These are phyloP conservation scores for Psylliodes chrysocephalus DNA, from an alignment of 2,888 invertebrate genomes.

Conservation along the genomic window DNA sequence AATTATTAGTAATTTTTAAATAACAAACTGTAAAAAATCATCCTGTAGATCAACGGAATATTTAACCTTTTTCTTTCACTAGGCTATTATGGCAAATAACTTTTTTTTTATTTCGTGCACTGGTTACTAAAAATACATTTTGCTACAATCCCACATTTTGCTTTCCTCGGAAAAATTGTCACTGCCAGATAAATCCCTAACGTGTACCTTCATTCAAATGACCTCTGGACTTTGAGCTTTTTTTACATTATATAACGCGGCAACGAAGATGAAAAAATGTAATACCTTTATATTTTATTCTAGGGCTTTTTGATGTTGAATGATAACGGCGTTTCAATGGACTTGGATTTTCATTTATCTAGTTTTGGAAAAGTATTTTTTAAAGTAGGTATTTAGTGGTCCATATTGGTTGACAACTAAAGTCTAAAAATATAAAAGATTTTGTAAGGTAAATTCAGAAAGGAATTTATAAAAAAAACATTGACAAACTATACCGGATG, in stretches of 20 bases:
- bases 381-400: too few relatives aligned
- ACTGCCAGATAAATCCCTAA: conserved; percentile 16
- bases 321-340: conserved; percentile 4
- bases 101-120: background rate
- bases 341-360: background rate
- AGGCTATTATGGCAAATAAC: too few relatives aligned
- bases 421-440: too few relatives aligned
- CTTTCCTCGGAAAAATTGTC: conserved; percentile 4
- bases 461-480: too few relatives aligned
- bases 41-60: too few relatives aligned
- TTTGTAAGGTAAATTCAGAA: too few relatives aligned
- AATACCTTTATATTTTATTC: conserved; percentile 11
- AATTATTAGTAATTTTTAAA: too few relatives aligned
- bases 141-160: background rate
- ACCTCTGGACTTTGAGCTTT: conserved; percentile 17
- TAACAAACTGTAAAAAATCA: too few relatives aligned
- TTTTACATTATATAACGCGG: conserved; percentile 13
- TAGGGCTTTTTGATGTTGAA: conserved; percentile 12
- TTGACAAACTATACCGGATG: too few relatives aligned
- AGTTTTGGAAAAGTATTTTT: background rate
- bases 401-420: too few relatives aligned
- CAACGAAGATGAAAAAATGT: conserved; percentile 11
- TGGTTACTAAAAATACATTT: background rate
- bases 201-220: conserved; percentile 15
- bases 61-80: too few relatives aligned